These are phyloP conservation scores for Thermophis baileyi DNA, from an alignment of 2,113 vertebrate species.

Conservation along the genomic window DNA sequence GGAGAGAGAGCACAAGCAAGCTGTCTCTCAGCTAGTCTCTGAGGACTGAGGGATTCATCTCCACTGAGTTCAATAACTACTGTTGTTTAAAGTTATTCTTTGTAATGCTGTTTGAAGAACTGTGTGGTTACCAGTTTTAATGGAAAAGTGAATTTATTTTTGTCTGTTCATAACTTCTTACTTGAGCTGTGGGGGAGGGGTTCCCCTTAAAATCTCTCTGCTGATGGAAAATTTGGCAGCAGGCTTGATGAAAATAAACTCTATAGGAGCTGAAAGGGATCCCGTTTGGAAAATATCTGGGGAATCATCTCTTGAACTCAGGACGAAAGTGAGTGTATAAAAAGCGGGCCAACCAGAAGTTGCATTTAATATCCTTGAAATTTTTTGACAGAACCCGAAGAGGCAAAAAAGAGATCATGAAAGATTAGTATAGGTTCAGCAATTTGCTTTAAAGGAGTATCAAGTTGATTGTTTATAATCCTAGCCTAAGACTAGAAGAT, in stretches of 20 bases:
- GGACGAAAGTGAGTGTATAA: not conserved
- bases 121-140: not conserved
- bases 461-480: not conserved
- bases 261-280: not conserved
- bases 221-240: not conserved
- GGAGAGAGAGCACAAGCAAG: not conserved
- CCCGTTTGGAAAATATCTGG: not conserved
- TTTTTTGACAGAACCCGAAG: not conserved
- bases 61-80: not conserved
- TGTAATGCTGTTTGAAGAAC: not conserved
- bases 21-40: not conserved
- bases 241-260: not conserved
- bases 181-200: not conserved
- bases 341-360: not conserved
- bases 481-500: slow-evolving; percentile 5
- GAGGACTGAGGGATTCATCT: not conserved
- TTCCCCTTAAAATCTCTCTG: not conserved
- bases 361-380: not conserved
- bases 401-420: not conserved
- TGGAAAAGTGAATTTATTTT: not conserved
- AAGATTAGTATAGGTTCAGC: not conserved
- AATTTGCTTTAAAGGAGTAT: not conserved
- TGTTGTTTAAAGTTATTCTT: not conserved
- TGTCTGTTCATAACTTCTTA: not conserved
- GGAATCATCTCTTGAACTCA: not conserved